Percentiles rank a stretch among this genome's conserved stretches.
These are phyloP conservation scores for Cylloceria caligata DNA, from an alignment of 2,888 invertebrate genomes.

Conservation along the genomic window DNA sequence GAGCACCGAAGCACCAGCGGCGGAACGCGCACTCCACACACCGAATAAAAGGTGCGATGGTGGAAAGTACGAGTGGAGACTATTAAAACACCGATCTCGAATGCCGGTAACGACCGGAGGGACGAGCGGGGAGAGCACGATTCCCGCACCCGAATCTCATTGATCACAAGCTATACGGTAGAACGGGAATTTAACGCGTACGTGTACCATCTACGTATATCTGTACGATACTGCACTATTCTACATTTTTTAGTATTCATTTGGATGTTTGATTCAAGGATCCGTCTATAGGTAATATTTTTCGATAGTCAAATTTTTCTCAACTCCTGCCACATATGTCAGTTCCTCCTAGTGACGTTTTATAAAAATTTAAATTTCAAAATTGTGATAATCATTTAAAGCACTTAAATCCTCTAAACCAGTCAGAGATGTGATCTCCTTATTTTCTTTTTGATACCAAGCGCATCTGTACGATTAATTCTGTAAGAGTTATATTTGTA, in stretches of 20 bases:
- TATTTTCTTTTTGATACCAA: too few species aligned
- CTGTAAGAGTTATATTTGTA: not conserved
- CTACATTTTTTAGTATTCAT: not conserved
- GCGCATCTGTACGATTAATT: not conserved
- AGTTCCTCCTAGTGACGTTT: too few species aligned
- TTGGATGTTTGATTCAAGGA: constrained; percentile 1
- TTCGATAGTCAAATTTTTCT: not conserved
- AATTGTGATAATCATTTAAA: too few species aligned
- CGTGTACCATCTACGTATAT: constrained; percentile 34
- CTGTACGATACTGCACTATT: constrained; percentile 23
- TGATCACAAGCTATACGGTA: constrained; percentile 65
- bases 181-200: constrained; percentile 61
- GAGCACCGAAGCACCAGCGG: constrained; percentile 55
- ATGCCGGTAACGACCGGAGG: constrained; percentile 64
- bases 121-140: constrained; percentile 37
- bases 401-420: too few species aligned
- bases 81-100: constrained; percentile 66
- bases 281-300: not conserved
- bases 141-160: constrained; percentile 64
- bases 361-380: too few species aligned
- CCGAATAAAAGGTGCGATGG: constrained; percentile 64
- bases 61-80: constrained; percentile 65
- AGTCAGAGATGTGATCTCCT: too few species aligned
- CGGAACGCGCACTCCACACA: constrained; percentile 40
- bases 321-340: too few species aligned